phyloP scores from a whole-genome alignment of 2,113 vertebrate genomes.

The Rynchops niger region DNA sequence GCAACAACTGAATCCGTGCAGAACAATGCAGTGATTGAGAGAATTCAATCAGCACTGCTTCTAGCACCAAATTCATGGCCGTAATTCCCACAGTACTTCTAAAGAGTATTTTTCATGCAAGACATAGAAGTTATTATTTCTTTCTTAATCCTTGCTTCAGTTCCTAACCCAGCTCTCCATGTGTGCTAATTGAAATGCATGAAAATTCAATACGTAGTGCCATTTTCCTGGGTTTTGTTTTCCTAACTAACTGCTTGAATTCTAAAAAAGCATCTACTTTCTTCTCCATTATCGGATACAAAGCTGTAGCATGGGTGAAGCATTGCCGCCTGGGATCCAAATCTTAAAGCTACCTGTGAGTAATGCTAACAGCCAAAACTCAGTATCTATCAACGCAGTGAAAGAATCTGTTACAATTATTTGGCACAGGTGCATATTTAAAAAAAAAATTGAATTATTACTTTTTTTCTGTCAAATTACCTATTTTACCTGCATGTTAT shows the following conservation, averaged over 20 bases:
- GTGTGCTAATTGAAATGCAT: background rate
- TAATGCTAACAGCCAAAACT: background rate
- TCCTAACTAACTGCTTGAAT: background rate
- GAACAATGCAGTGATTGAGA: background rate
- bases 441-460: background rate
- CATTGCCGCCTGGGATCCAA: accelerated
- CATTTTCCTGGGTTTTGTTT: background rate
- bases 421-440: background rate
- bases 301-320: background rate
- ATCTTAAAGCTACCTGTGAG: background rate
- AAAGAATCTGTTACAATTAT: background rate
- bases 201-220: background rate
- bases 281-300: background rate
- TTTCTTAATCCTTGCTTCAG: background rate
- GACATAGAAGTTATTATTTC: background rate
- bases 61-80: background rate
- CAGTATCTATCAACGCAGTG: background rate
- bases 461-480: background rate
- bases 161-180: background rate
- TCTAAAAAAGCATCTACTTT: background rate
- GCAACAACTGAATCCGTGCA: background rate
- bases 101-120: background rate
- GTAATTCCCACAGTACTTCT: background rate
- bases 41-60: background rate
- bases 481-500: background rate